Evolutionary conservation across 2,888 invertebrate species (phyloP).

Genomic region (Trachelus iudaicus): DNA sequence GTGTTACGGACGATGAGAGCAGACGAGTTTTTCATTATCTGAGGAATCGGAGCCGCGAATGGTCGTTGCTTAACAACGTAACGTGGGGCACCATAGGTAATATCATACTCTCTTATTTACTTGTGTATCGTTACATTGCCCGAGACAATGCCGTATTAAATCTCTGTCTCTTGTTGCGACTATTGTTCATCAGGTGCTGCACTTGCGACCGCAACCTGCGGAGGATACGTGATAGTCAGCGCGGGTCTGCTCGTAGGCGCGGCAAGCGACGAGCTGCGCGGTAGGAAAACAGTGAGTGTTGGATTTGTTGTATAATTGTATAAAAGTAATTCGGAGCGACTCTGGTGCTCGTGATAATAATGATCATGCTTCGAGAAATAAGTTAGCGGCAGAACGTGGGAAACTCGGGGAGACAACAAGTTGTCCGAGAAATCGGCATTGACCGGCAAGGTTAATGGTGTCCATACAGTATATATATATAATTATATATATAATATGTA

Average conservation of each 20-base stretch:
- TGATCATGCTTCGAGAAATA: neutral
- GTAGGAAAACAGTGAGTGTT: slow-evolving; percentile 67
- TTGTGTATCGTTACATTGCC: neutral
- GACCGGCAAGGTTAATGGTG: slow-evolving; percentile 48
- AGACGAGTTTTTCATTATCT: slow-evolving; percentile 75
- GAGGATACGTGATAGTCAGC: slow-evolving; percentile 78
- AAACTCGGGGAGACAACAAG: slow-evolving; percentile 41
- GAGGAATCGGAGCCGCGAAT: slow-evolving; percentile 79
- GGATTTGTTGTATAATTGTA: neutral
- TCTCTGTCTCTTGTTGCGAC: neutral
- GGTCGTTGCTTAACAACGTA: slow-evolving; percentile 79
- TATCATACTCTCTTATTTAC: neutral
- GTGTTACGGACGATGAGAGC: slow-evolving; percentile 80
- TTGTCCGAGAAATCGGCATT: slow-evolving; percentile 47
- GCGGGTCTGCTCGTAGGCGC: slow-evolving; percentile 75
- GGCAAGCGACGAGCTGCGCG: slow-evolving; percentile 73
- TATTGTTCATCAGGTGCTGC: slow-evolving; percentile 52
- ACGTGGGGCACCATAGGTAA: slow-evolving; percentile 78
- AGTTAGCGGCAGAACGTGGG: slow-evolving; percentile 46
- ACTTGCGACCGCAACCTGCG: slow-evolving; percentile 61
- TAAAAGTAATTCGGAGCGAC: neutral
- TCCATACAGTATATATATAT: neutral
- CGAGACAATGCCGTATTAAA: neutral
- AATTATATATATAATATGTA: neutral
- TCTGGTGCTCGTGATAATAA: neutral